These are phyloP conservation scores for Pedionomus torquatus DNA, from an alignment of 2,113 vertebrate genomes.

Conservation along the genomic window DNA sequence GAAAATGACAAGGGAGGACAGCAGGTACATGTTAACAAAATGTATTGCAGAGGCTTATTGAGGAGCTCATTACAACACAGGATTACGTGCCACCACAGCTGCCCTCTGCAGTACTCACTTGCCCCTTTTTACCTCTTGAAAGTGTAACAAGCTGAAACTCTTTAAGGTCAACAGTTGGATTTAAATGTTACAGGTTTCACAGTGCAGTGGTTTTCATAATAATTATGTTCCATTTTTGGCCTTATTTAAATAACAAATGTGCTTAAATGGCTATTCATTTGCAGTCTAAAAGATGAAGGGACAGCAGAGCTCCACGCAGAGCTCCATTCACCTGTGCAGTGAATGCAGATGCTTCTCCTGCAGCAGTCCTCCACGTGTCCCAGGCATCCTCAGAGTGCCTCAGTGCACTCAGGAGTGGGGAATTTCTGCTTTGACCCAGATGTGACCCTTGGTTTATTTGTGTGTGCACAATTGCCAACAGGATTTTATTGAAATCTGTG, in stretches of 20 bases:
- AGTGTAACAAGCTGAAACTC: not conserved
- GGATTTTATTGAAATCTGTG: not conserved
- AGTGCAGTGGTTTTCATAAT: not conserved
- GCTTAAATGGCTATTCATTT: not conserved
- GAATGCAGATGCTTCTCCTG: not conserved
- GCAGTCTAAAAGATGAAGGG: not conserved
- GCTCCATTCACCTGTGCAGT: not conserved
- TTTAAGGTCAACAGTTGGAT: not conserved
- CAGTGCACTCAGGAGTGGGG: too few species aligned
- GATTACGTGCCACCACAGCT: not conserved
- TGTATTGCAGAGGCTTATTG: not conserved
- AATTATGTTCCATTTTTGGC: not conserved
- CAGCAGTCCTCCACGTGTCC: not conserved
- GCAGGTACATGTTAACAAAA: not conserved
- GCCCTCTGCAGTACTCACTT: not conserved
- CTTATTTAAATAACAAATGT: conserved; percentile 7
- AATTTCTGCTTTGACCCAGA: not conserved
- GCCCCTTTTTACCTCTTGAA: not conserved
- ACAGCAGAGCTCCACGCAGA: not conserved
- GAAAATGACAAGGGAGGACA: not conserved
- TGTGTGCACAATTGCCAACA: not conserved
- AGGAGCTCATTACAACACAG: not conserved
- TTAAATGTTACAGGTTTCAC: not conserved
- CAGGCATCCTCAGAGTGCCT: not conserved
- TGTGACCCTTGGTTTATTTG: not conserved